Percentiles rank a stretch among this genome's conserved stretches.
These are phyloP conservation scores for Vulpes vulpes DNA, from an alignment of 2,113 vertebrate species.

Conservation along the genomic window DNA sequence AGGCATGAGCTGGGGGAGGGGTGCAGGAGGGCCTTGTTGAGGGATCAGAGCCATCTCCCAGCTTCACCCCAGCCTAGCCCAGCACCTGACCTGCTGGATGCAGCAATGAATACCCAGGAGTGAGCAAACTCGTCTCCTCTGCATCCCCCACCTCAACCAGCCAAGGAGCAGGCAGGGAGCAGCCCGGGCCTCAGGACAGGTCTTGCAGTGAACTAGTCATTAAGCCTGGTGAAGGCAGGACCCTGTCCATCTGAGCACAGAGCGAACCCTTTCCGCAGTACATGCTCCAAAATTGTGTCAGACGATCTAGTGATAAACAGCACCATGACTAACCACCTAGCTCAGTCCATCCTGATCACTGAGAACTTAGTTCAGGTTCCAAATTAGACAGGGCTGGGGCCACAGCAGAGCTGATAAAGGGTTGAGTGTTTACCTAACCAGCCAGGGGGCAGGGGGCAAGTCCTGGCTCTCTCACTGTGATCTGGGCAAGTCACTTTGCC, in stretches of 20 bases:
- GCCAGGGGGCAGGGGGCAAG: not conserved
- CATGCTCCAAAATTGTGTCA: not conserved
- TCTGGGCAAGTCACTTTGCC: not conserved
- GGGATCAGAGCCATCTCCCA: not conserved
- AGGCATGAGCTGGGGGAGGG: not conserved
- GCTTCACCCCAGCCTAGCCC: not conserved
- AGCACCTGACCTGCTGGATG: not conserved
- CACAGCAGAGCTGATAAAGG: not conserved
- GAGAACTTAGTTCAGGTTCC: not conserved
- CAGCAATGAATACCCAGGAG: not conserved
- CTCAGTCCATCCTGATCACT: not conserved
- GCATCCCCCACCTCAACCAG: not conserved
- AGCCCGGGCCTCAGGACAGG: not conserved
- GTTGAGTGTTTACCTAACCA: not conserved
- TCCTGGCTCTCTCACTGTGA: not conserved
- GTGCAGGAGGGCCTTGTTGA: rapidly evolving
- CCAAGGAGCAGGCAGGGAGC: not conserved
- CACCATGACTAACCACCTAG: not conserved
- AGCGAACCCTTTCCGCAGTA: not conserved
- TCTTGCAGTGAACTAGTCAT: not conserved
- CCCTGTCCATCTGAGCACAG: not conserved
- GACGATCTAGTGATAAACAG: not conserved
- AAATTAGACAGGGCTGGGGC: not conserved
- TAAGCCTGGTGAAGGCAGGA: not conserved
- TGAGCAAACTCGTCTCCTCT: not conserved